Base-by-base conservation (phyloP, 1,140 invertebrate species). In the Drosophila malerkotliana region DNA sequence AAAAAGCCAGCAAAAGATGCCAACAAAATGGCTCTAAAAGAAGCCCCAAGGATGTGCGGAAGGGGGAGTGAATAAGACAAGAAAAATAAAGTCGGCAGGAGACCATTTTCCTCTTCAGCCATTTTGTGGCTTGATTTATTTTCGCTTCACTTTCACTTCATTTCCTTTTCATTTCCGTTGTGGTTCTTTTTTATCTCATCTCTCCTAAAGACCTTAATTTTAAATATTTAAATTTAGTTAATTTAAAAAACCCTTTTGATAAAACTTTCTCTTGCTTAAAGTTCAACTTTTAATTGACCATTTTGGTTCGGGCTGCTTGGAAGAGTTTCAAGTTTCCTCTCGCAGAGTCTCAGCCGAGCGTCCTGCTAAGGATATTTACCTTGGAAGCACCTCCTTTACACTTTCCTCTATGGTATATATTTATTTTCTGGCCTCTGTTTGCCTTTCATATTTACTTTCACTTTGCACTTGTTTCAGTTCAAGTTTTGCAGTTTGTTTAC, bases 1-100 rank as follows among this genome's bases (percentile, higher is more conserved):
- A 85, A 85, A 85, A 85, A 80, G 67, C 82, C 59, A 74, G 76
- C 39, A 58, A 71, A 59, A 56, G 37, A 60, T 48, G 39, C 34
- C 44, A 12, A 32, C 41, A 48, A 64, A 64, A 64, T 64, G 18
- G 14, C 24, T 21, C 30, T 47, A 45, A 28, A 60, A 32, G 45
- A 14, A n/a, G 1, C 39, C 8, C 12, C 39, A 14, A 10, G 9
- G 32, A 32, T 9, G 9, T 3, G 7, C 3, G 4, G 10, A 12
- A 6, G 7, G 34, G n/a, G 15, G 14, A n/a, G 5, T 41, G 18
- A 55, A 18, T 12, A 6, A 7, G 37, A 56, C 45, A 41, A 51
- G 59, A 59, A 77, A 81, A 67, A 32, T 63, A 54, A 68, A 78
- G 64, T 72, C 69, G 4, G 24, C 28, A 7, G 26, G n/a, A 14